Base-by-base conservation (phyloP, 2,888 invertebrate genomes). In the Ctenicera cuprea region DNA sequence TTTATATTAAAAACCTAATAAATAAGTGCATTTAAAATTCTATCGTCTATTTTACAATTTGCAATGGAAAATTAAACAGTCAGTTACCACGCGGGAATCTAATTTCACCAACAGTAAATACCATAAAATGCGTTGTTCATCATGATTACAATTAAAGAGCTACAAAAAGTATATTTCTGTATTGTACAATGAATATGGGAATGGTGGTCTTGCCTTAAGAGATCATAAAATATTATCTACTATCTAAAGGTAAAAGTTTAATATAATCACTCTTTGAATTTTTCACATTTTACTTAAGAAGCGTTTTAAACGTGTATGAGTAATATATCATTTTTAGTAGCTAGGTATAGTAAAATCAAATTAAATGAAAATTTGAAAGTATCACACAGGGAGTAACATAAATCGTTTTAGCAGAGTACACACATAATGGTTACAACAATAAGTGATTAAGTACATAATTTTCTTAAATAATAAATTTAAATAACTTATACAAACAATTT, bases 141-240 rank as follows among this genome's bases (percentile, higher is more conserved):
- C 73, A 74, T 72, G 45, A 74, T 72, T 76, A 77, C 69, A 78
- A 78, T 80, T 76, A 79, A 80, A 81, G 77, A 79, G 72, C 81
- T 81, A 81, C 80, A 80, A 81, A 80, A 80, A 72, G 79, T 80
- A 79, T 79, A 75, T 76, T 70, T 73, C 71, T 76, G 74, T 74
- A 64, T 74, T 75, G 77, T 78, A 80, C 80, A 80, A 75, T 76
- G 73, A 75, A 77, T 77, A 65, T 62, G 63, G 61, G 38, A 75
- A 80, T 74, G 71, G 77, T 79, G 78, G 79, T 75, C 71, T 79
- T 75, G 76, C 64, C 76, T 71, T 70, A 77, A 77, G 76, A 79
- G 75, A 79, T 79, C 76, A 77, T 78, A 75, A 76, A 76, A 78
- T 79, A 75, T 67, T 69, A 68, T 66, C 73, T 78, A 75, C 70